Percentiles rank a stretch among this genome's conserved stretches.
Conservation (phyloP, 2,113 vertebrate genomes). For the Vireo altiloquus region DNA sequence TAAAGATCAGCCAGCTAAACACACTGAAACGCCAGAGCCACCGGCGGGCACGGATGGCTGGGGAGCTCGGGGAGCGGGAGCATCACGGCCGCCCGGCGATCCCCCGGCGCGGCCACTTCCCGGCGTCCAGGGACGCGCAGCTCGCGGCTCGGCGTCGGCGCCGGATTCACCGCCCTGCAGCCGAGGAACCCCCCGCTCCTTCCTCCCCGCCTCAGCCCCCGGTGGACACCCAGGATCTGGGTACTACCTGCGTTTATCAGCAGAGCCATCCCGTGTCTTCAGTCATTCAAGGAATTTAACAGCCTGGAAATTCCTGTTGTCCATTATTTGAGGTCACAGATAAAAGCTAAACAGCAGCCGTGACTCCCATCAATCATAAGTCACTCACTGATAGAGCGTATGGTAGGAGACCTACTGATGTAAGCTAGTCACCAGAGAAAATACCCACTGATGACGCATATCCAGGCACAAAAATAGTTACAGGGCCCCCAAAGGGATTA, state of each 20-base stretch:
- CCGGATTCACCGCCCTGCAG: constrained; percentile 29
- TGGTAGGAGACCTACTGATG: constrained; percentile 98
- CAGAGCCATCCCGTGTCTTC: constrained; percentile 80
- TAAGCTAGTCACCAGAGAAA: constrained; percentile 99
- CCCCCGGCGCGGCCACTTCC: not conserved
- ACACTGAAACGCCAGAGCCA: not conserved
- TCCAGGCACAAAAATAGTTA: constrained; percentile 99
- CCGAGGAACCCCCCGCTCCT: constrained; percentile 61
- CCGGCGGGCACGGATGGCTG: not conserved
- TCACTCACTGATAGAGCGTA: constrained; percentile 87
- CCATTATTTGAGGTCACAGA: constrained; percentile 81
- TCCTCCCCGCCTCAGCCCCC: constrained; percentile 20
- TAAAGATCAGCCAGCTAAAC: not conserved
- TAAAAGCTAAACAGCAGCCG: constrained; percentile 76
- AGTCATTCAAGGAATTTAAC: constrained; percentile 82
- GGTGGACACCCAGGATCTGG: constrained; percentile 54
- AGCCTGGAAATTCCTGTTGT: constrained; percentile 82
- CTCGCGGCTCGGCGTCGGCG: not conserved
- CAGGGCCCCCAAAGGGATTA: constrained; percentile 89
- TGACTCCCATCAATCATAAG: constrained; percentile 90
- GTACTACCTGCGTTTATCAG: constrained; percentile 80
- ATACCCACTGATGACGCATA: constrained; percentile 99
- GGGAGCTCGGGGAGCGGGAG: not conserved
- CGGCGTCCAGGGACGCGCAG: not conserved
- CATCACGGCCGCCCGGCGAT: not conserved